These are phyloP conservation scores for Drosophila gunungcola DNA, from an alignment of 1,140 invertebrate genomes.

Conservation along the genomic window DNA sequence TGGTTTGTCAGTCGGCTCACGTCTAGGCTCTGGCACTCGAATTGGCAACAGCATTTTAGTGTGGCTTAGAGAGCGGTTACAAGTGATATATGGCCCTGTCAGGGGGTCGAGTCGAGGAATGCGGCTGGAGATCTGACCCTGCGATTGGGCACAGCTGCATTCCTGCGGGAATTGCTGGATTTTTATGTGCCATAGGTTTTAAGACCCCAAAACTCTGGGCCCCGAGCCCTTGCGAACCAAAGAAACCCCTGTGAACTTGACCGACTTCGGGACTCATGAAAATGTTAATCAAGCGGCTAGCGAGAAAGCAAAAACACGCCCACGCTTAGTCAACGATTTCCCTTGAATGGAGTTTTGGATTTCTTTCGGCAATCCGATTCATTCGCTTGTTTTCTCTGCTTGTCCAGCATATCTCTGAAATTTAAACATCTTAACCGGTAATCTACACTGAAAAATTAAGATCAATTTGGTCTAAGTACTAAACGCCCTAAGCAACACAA, in stretches of 20 bases:
- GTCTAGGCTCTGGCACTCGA: constrained; percentile 39
- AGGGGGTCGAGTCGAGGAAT: constrained; percentile 8
- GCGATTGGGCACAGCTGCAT: constrained; percentile 30
- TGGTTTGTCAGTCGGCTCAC: constrained; percentile 55
- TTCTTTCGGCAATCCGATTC: constrained; percentile 20
- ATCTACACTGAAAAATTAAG: not conserved
- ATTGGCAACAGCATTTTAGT: constrained; percentile 32
- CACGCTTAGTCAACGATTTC: constrained; percentile 32
- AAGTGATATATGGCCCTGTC: constrained; percentile 33
- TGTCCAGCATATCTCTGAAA: not conserved
- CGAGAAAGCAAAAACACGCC: constrained; percentile 37
- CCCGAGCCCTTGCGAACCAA: not conserved
- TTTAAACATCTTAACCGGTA: constrained; percentile 19
- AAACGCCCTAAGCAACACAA: too few species aligned
- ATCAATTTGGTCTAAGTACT: not conserved
- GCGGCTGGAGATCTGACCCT: constrained; percentile 35
- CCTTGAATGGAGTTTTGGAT: constrained; percentile 20
- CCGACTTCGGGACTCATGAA: constrained; percentile 25
- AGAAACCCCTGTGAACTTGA: constrained; percentile 32
- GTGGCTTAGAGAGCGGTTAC: constrained; percentile 9
- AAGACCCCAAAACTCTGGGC: not conserved
- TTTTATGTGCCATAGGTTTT: constrained; percentile 2
- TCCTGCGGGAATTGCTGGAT: constrained; percentile 20
- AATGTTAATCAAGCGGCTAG: constrained; percentile 39
- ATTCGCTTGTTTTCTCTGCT: constrained; percentile 1